Evolutionary conservation across 2,113 vertebrate genomes (phyloP), one percentile per base, ranked within the genome.

Genomic region (Toxotes jaculatrix): DNA sequence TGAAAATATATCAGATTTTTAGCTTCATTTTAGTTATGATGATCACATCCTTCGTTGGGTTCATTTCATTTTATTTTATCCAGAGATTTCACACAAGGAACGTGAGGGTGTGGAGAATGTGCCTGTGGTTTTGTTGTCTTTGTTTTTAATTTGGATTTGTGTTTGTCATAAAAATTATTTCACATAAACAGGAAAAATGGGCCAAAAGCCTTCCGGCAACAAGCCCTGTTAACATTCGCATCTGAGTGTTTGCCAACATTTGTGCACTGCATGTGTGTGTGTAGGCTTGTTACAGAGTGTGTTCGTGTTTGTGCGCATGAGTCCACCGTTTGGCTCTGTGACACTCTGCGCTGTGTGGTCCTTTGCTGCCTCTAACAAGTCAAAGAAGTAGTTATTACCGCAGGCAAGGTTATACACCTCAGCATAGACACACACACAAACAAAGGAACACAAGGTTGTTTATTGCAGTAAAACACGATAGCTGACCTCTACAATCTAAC

Each of bases 351-450:
- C 79, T 49, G 16, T 68, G 62, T 70, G 31, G 59, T 27, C 0
- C 1, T 73, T 61, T 75, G 32, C 21, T 74, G 51, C 62, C 47
- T 74, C 49, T 38, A 78, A 82, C 61, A 70, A 80, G 66, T 82
- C 61, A 86, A 69, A 79, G 53, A 63, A 49, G 49, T 68, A 34
- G 72, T 67, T 78, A 60, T 71, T 65, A 72, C 86, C 11, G 10
- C 61, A 76, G 86, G 76, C 82, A 68, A 79, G 71, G 83, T 76
- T 84, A 55, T 57, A 56, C 43, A 66, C 77, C 56, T 74, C 56
- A 14, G 11, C 61, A 57, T 36, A 57, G 12, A 57, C 60, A 69
- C 47, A 79, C 21, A 77, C 7, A 82, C 40, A 42, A 32, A 42
- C 59, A 79, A n/a, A 77, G 40, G 57, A 79, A 76, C 79, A 79